Percentiles rank a stretch among this genome's conserved stretches.
Conservation (phyloP, 1,140 invertebrate species). For the Babylonia areolata region DNA sequence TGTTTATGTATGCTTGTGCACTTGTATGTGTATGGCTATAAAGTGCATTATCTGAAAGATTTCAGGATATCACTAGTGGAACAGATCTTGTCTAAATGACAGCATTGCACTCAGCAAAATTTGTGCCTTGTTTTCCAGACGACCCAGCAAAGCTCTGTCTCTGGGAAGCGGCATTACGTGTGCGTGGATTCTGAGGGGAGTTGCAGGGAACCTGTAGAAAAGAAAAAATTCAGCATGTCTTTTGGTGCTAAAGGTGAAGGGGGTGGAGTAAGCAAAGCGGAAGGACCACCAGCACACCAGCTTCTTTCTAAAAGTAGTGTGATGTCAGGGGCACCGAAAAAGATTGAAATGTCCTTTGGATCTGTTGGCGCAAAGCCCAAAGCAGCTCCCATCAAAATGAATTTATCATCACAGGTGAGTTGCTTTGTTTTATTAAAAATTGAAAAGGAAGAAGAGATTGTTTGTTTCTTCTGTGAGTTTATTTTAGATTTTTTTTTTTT, state of each 20-base stretch:
- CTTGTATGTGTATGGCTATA: neutral
- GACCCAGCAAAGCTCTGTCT: neutral
- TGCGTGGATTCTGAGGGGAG: neutral
- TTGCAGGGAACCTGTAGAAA: neutral
- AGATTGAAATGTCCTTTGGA: conserved; percentile 12
- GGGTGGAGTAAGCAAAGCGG: too few relatives aligned
- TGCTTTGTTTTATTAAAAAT: neutral
- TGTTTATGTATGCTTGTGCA: too few relatives aligned
- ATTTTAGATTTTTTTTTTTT: too few relatives aligned
- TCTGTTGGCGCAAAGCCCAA: neutral
- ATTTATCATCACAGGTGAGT: conserved; percentile 23
- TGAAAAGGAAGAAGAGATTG: neutral
- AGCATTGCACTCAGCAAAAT: too few relatives aligned
- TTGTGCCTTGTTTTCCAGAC: neutral
- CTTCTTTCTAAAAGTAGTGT: neutral
- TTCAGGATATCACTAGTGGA: neutral
- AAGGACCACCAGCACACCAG: neutral
- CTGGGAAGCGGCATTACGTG: neutral
- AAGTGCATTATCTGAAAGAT: neutral
- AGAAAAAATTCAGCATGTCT: conserved; percentile 26
- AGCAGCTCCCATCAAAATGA: conserved; percentile 31
- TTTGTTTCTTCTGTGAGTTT: too few relatives aligned
- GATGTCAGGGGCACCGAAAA: neutral
- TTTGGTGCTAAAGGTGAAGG: neutral
- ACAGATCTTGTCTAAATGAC: too few relatives aligned